Conservation (phyloP, 2,113 vertebrate species). For the Lontra canadensis region DNA sequence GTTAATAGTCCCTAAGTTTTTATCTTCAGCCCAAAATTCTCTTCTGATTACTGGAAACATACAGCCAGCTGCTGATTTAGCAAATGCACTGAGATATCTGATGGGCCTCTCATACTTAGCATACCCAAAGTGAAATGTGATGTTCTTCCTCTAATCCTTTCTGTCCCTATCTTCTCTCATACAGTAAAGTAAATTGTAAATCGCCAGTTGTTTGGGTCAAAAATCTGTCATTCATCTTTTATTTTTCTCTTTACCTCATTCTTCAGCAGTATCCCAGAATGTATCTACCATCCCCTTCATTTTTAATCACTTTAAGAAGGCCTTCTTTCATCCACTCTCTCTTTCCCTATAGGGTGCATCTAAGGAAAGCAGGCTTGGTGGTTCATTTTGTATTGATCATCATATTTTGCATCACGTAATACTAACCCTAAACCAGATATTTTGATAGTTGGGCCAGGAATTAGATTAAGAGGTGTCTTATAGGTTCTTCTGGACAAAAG, state of each 20-base stretch:
- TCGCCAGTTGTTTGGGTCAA: neutral
- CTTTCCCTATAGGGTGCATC: too few species aligned
- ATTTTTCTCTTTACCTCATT: neutral
- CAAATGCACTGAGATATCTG: neutral
- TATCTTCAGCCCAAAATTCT: neutral
- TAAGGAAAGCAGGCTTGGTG: neutral
- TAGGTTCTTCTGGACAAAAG: neutral
- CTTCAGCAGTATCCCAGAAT: neutral
- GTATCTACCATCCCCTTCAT: neutral
- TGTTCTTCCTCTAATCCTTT: neutral
- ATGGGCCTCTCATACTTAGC: neutral
- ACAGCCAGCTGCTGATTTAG: neutral
- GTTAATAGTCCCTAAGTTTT: neutral
- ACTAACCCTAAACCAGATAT: neutral
- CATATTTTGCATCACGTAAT: neutral
- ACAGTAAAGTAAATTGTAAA: neutral
- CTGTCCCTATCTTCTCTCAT: neutral
- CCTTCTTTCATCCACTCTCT: neutral
- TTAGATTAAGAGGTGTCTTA: neutral
- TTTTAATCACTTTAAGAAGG: neutral
- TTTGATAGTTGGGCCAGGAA: neutral
- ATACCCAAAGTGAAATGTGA: neutral
- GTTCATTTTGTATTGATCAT: neutral
- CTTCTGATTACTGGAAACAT: neutral
- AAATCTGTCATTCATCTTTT: neutral